Conservation (phyloP, 2,888 invertebrate genomes). For the Thera obeliscata region DNA sequence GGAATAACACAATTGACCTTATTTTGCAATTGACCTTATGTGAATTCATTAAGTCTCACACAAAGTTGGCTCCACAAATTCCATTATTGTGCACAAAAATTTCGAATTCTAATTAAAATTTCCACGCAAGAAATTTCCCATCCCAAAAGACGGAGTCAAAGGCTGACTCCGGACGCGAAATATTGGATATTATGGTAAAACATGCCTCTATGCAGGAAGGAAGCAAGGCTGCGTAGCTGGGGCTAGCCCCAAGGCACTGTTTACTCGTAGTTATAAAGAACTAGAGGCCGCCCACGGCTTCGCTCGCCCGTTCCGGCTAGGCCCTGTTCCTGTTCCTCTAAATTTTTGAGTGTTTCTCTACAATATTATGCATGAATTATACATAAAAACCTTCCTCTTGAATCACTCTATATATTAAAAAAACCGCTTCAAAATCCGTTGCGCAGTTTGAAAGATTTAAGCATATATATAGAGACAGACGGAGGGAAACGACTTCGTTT, state of each 20-base stretch:
- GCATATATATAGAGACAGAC: too few species aligned
- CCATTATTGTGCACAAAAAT: neutral
- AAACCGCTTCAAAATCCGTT: too few species aligned
- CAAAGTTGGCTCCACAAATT: slow-evolving; percentile 17
- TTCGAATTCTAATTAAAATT: slow-evolving; percentile 32
- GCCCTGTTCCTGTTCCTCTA: too few species aligned
- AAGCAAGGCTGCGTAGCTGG: neutral
- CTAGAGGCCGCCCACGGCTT: too few species aligned
- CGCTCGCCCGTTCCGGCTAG: too few species aligned
- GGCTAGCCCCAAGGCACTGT: neutral
- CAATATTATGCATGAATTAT: too few species aligned
- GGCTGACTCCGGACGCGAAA: slow-evolving; percentile 30
- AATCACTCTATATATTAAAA: too few species aligned
- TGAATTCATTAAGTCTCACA: neutral
- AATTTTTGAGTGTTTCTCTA: too few species aligned
- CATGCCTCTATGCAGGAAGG: slow-evolving; percentile 19
- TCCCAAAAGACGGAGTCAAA: slow-evolving; percentile 31
- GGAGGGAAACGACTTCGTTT: too few species aligned
- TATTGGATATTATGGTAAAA: slow-evolving; percentile 36
- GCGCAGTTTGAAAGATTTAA: too few species aligned
- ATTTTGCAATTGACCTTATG: too few species aligned
- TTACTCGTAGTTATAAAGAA: neutral
- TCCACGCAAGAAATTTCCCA: slow-evolving; percentile 26
- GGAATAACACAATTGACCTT: neutral
- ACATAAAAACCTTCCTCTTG: too few species aligned